Evolutionary conservation across 2,113 vertebrate species (phyloP).

Genomic region (Neomonachus schauinslandi): DNA sequence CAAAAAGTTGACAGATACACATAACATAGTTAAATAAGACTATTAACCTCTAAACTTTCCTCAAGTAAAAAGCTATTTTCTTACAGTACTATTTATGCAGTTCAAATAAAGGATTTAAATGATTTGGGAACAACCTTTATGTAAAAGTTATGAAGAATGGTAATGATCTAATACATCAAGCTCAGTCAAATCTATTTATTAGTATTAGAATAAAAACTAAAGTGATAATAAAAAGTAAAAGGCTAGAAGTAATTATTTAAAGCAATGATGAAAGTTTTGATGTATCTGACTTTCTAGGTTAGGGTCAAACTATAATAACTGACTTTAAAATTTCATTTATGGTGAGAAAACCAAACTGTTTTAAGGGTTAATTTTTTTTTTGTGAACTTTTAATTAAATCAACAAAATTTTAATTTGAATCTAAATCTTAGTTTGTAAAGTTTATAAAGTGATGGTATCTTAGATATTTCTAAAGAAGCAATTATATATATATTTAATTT

Average conservation of each 20-base stretch:
- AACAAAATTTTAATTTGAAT: not conserved
- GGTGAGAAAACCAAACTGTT: not conserved
- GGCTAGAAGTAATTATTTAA: not conserved
- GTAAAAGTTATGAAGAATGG: not conserved
- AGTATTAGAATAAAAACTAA: not conserved
- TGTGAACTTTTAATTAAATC: not conserved
- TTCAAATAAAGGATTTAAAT: not conserved
- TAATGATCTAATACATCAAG: not conserved
- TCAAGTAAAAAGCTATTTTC: not conserved
- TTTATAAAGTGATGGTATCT: not conserved
- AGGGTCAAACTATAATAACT: not conserved
- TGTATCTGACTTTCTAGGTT: not conserved
- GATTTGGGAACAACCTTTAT: not conserved
- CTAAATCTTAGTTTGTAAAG: not conserved
- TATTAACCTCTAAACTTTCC: not conserved
- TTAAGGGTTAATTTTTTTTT: not conserved
- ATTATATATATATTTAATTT: not conserved
- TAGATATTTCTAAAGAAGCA: not conserved
- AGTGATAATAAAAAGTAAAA: not conserved
- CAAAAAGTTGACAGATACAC: not conserved
- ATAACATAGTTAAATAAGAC: not conserved
- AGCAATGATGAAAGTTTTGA: not conserved
- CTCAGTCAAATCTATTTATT: not conserved
- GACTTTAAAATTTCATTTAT: not conserved
- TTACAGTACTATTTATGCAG: not conserved